Evolutionary conservation across 2,797 vertebrate species (phyloP).

Genomic region (Vireo griseus): DNA sequence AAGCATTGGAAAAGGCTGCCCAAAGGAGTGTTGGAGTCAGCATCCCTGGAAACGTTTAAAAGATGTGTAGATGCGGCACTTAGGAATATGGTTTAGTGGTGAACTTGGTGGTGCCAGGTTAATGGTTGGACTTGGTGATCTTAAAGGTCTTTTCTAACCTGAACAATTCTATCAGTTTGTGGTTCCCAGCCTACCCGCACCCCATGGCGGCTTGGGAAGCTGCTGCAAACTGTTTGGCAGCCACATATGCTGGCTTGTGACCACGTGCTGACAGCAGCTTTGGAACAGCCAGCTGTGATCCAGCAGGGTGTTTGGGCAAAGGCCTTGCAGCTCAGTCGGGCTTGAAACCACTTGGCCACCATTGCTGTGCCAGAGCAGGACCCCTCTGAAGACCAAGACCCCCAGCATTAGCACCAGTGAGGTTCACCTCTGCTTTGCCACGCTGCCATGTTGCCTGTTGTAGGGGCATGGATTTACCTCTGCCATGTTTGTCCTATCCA

Average conservation of each 20-base stretch:
- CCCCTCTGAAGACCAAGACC: not conserved
- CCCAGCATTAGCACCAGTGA: not conserved
- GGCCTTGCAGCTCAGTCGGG: not conserved
- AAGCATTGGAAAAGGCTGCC: not conserved
- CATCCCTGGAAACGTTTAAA: not conserved
- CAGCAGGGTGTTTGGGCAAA: not conserved
- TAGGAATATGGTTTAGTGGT: not conserved
- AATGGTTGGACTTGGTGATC: not conserved
- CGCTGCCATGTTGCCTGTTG: not conserved
- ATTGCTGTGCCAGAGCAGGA: not conserved
- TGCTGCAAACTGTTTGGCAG: not conserved
- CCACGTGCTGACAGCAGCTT: fast-evolving
- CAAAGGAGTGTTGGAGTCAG: not conserved
- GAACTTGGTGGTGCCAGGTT: not conserved
- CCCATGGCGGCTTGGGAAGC: not conserved
- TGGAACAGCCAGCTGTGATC: not conserved
- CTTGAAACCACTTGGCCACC: not conserved
- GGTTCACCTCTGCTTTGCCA: not conserved
- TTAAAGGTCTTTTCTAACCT: not conserved
- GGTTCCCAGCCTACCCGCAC: not conserved
- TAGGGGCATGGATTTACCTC: not conserved
- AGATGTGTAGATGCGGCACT: fast-evolving
- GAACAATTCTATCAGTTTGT: not conserved
- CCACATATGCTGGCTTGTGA: not conserved
- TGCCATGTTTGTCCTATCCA: not conserved